These are phyloP conservation scores for Amorpha juglandis DNA, from an alignment of 2,888 invertebrate species.

Conservation along the genomic window DNA sequence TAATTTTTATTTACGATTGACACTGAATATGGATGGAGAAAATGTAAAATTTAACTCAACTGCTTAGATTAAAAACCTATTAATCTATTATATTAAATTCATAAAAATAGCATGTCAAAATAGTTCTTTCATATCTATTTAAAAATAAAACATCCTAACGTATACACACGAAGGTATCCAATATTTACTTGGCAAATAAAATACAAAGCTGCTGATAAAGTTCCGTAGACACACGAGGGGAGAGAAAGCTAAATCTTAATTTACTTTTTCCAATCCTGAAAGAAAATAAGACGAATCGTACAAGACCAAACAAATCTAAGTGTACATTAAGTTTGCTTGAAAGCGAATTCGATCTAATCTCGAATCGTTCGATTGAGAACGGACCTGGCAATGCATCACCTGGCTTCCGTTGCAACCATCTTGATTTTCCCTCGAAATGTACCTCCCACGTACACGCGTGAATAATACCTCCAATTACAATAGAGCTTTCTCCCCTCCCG, in stretches of 20 bases:
- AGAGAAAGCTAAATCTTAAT: slow-evolving; percentile 36
- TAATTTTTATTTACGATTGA: too few relatives aligned
- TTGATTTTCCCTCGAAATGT: slow-evolving; percentile 76
- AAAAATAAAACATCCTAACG: not conserved
- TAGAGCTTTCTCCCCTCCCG: slow-evolving; percentile 49
- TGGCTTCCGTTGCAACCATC: slow-evolving; percentile 80
- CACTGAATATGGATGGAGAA: too few relatives aligned
- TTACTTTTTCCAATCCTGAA: slow-evolving; percentile 31
- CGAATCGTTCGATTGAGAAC: slow-evolving; percentile 69
- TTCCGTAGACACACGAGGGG: slow-evolving; percentile 29
- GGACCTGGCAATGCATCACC: slow-evolving; percentile 78
- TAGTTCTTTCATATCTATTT: not conserved
- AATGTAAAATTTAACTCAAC: too few relatives aligned
- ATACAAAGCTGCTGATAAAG: slow-evolving; percentile 31
- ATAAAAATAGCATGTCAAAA: too few relatives aligned
- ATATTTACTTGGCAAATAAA: slow-evolving; percentile 33
- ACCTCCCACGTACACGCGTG: slow-evolving; percentile 75
- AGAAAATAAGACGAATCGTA: slow-evolving; percentile 39
- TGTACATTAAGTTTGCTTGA: slow-evolving; percentile 65
- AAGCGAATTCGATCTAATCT: slow-evolving; percentile 76
- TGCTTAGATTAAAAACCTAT: too few relatives aligned
- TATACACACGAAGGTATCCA: not conserved
- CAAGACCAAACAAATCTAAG: slow-evolving; percentile 60
- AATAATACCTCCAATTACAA: slow-evolving; percentile 59
- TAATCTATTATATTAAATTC: not conserved